Conservation (phyloP, 1,140 invertebrate species). For the Euura saliciscinereae region DNA sequence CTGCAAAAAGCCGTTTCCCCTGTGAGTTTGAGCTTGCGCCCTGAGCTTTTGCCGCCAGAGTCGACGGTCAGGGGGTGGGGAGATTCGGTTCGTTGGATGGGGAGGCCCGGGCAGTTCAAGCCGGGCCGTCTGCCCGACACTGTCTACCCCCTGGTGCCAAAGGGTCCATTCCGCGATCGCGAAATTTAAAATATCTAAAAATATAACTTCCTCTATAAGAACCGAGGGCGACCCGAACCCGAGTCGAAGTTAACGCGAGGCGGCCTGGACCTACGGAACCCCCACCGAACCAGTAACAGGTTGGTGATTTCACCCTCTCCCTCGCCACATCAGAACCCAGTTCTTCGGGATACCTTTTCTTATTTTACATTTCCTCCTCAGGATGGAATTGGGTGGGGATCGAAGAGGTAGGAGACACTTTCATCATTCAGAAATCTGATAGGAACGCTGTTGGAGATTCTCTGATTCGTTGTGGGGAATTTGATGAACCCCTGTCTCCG, state of each 20-base stretch:
- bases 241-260: neutral
- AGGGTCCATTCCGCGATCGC: neutral
- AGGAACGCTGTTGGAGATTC: too few relatives aligned
- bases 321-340: too few relatives aligned
- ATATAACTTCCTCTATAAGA: neutral
- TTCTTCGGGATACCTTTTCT: too few relatives aligned
- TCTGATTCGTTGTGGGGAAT: too few relatives aligned
- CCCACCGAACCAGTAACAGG: neutral
- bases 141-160: neutral
- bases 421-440: too few relatives aligned
- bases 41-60: neutral
- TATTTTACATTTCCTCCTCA: too few relatives aligned
- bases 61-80: neutral
- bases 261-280: neutral
- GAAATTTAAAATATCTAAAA: neutral
- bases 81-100: neutral
- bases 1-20: too few relatives aligned
- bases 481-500: too few relatives aligned
- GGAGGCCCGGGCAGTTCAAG: conserved; percentile 3
- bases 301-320: neutral
- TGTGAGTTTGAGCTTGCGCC: neutral
- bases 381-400: too few relatives aligned
- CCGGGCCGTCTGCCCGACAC: neutral
- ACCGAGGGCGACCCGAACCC: neutral
- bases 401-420: too few relatives aligned